Conservation (phyloP, 37 sponge, comb jelly and placozoan genomes). For the Agelas oroides region DNA sequence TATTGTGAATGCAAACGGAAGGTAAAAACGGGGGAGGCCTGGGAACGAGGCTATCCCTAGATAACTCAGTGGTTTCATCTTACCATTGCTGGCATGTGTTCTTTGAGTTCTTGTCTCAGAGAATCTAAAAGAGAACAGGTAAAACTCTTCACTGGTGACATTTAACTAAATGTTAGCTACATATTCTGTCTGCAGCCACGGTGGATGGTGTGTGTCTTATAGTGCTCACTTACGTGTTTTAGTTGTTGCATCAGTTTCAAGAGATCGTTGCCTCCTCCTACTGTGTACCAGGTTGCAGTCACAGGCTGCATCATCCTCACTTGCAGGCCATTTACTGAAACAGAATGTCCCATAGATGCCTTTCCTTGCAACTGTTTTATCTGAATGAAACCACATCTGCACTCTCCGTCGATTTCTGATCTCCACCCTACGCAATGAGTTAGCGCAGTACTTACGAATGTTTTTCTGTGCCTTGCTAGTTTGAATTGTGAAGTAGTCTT, state of each 20-base stretch:
- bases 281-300: slow-evolving; percentile 15
- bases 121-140: no score
- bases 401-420: slow-evolving; percentile 36
- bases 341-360: slow-evolving; percentile 52
- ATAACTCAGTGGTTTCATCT: no score
- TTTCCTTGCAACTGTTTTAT: not conserved
- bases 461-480: slow-evolving; percentile 36
- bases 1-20: no score
- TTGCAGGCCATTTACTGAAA: not conserved
- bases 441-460: slow-evolving; percentile 55
- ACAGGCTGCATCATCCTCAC: not conserved
- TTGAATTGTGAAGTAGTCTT: slow-evolving; percentile 63
- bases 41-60: no score
- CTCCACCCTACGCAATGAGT: not conserved
- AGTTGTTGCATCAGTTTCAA: not conserved
- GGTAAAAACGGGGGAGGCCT: no score
- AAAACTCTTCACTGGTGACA: no score
- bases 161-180: no score
- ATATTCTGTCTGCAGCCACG: no score
- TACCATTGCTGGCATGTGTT: no score
- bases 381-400: slow-evolving; percentile 64
- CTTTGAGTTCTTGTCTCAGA: no score
- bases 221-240: not conserved
- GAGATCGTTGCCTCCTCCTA: not conserved
- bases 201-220: no score